phyloP scores from a whole-genome alignment of 2,113 vertebrate species.

The Pterocles burchelli region DNA sequence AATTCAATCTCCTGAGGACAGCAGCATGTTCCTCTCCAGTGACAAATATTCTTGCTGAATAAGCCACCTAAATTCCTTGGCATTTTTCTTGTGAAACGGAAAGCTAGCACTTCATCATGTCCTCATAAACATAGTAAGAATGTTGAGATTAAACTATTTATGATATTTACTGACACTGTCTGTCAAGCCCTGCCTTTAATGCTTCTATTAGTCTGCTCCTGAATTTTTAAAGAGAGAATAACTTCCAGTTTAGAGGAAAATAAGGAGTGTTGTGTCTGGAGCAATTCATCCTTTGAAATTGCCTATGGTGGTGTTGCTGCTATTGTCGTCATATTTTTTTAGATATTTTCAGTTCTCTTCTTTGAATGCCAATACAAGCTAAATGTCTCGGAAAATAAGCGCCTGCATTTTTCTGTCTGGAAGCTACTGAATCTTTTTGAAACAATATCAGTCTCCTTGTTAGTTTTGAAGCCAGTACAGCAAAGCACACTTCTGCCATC shows the following conservation, averaged over 20 bases:
- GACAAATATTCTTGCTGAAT: neutral
- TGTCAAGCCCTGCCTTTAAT: neutral
- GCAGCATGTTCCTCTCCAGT: neutral
- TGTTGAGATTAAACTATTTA: neutral
- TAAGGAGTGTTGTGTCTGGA: neutral
- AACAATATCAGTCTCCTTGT: neutral
- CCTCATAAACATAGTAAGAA: neutral
- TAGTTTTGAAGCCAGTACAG: neutral
- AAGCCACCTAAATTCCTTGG: slow-evolving; percentile 1
- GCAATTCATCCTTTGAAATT: neutral
- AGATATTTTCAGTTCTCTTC: neutral
- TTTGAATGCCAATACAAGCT: neutral
- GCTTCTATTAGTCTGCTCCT: neutral
- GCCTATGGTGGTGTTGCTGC: neutral
- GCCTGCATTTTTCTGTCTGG: neutral
- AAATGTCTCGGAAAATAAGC: neutral
- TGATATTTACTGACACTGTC: neutral
- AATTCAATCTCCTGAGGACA: neutral
- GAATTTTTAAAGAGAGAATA: neutral
- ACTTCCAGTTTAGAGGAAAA: neutral
- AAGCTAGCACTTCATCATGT: neutral
- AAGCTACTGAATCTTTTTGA: neutral
- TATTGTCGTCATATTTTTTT: neutral
- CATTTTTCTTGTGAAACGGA: neutral
- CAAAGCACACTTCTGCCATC: neutral